Percentiles rank a stretch among this genome's conserved stretches.
These are phyloP conservation scores for Enoplosus armatus DNA, from an alignment of 2,797 vertebrate species.

Conservation along the genomic window DNA sequence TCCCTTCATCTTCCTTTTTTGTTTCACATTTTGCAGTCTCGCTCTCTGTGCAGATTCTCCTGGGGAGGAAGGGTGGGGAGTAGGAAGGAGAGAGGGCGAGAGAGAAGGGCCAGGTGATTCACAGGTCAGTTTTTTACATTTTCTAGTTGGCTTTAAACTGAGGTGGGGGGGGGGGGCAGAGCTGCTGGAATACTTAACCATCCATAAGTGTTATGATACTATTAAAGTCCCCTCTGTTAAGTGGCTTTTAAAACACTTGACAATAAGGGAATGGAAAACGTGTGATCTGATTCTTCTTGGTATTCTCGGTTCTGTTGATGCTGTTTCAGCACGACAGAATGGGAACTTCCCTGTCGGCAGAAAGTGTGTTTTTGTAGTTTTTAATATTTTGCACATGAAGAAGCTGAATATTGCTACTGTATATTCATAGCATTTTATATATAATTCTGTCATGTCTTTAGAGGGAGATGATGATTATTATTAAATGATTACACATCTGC, in stretches of 20 bases:
- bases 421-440: not conserved
- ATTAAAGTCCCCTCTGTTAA: conserved; percentile 64
- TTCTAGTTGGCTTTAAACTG: conserved; percentile 64
- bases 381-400: not conserved
- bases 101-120: conserved; percentile 71
- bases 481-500: conserved; percentile 1
- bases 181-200: conserved; percentile 76
- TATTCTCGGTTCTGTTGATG: conserved; percentile 14
- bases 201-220: conserved; percentile 71
- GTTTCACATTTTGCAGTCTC: conserved; percentile 48
- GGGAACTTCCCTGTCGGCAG: conserved; percentile 3
- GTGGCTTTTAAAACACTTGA: conserved; percentile 68
- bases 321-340: conserved; percentile 23
- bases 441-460: conserved; percentile 9
- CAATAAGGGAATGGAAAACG: conserved; percentile 55
- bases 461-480: not conserved
- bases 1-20: conserved; percentile 61
- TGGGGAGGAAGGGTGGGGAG: conserved; percentile 61
- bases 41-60: conserved; percentile 59
- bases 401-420: not conserved
- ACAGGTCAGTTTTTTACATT: conserved; percentile 79
- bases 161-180: conserved; percentile 48
- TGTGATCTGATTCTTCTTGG: conserved; percentile 44
- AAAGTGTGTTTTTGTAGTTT: conserved; percentile 16
- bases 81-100: conserved; percentile 38